Conservation (phyloP, 2,888 invertebrate genomes). For the Aquatica leii region DNA sequence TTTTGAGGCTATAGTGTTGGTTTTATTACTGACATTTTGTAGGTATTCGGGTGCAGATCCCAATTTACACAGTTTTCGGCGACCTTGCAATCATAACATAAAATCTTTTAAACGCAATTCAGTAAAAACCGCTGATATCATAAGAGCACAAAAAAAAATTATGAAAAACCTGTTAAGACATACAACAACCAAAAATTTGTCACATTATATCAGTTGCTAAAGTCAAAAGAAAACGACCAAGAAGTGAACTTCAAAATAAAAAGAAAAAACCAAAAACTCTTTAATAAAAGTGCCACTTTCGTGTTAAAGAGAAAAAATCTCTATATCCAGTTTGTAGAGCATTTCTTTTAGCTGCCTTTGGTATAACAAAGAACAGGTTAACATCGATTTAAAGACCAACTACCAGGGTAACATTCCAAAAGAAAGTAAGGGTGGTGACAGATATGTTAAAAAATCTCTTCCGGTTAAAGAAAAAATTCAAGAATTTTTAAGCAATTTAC, state of each 20-base stretch:
- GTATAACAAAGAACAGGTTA: too few relatives aligned
- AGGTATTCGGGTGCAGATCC: slow-evolving; percentile 19
- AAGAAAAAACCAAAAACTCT: too few relatives aligned
- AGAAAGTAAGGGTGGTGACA: slow-evolving; percentile 19
- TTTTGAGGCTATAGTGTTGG: too few relatives aligned
- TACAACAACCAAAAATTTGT: slow-evolving; percentile 21
- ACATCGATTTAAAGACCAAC: slow-evolving; percentile 9
- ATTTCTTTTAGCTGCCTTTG: slow-evolving; percentile 16
- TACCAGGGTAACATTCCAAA: slow-evolving; percentile 7
- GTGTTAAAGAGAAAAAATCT: slow-evolving; percentile 16
- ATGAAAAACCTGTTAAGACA: slow-evolving; percentile 9
- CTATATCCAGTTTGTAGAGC: slow-evolving; percentile 17
- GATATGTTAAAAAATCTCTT: slow-evolving; percentile 1
- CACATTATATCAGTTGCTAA: slow-evolving; percentile 17
- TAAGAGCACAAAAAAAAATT: slow-evolving; percentile 9
- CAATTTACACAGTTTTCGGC: too few relatives aligned
- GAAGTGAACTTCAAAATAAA: neutral
- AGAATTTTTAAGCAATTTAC: slow-evolving; percentile 14
- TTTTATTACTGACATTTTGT: too few relatives aligned
- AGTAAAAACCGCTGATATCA: too few relatives aligned
- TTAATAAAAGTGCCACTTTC: slow-evolving; percentile 15
- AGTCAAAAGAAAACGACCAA: slow-evolving; percentile 14
- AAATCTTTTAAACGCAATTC: slow-evolving; percentile 20
- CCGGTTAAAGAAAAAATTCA: slow-evolving; percentile 14
- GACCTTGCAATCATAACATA: slow-evolving; percentile 25